Evolutionary conservation across 2,797 vertebrate species (phyloP).

Genomic region (Microchirus variegatus): DNA sequence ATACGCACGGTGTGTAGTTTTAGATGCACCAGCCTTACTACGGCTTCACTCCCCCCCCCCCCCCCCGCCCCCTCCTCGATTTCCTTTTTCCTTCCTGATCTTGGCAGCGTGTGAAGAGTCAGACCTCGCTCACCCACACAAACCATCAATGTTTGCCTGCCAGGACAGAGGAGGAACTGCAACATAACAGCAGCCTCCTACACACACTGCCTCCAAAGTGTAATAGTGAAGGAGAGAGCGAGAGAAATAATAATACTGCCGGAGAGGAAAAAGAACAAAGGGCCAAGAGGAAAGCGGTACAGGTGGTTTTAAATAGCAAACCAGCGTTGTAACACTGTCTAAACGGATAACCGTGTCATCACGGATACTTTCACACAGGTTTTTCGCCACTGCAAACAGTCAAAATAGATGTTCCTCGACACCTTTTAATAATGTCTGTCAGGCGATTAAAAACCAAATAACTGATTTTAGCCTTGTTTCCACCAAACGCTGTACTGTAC

Average conservation of each 20-base stretch:
- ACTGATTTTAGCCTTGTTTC: too few species aligned
- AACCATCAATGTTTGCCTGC: slow-evolving; percentile 50
- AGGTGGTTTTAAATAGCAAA: slow-evolving; percentile 9
- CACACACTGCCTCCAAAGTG: slow-evolving; percentile 37
- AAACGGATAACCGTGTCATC: background rate
- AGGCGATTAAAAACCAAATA: too few species aligned
- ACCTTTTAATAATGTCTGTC: too few species aligned
- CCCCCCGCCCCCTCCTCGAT: background rate
- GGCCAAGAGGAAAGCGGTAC: background rate
- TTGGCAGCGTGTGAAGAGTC: slow-evolving; percentile 50
- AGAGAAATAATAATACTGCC: slow-evolving; percentile 1
- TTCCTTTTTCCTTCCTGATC: slow-evolving; percentile 38
- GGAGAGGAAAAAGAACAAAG: background rate
- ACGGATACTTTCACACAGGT: too few species aligned
- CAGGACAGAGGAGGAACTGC: slow-evolving; percentile 43
- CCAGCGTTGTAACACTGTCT: background rate
- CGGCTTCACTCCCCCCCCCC: background rate
- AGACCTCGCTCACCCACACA: slow-evolving; percentile 48
- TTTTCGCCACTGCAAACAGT: too few species aligned
- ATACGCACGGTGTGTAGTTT: background rate
- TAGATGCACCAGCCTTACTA: background rate
- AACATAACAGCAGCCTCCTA: slow-evolving; percentile 52
- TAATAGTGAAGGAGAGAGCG: slow-evolving; percentile 11
- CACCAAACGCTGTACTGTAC: too few species aligned
- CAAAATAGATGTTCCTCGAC: too few species aligned